Evolutionary conservation across 2,888 invertebrate species (phyloP), one percentile per base, ranked within the genome.

Genomic region (Nemurella pictetii): DNA sequence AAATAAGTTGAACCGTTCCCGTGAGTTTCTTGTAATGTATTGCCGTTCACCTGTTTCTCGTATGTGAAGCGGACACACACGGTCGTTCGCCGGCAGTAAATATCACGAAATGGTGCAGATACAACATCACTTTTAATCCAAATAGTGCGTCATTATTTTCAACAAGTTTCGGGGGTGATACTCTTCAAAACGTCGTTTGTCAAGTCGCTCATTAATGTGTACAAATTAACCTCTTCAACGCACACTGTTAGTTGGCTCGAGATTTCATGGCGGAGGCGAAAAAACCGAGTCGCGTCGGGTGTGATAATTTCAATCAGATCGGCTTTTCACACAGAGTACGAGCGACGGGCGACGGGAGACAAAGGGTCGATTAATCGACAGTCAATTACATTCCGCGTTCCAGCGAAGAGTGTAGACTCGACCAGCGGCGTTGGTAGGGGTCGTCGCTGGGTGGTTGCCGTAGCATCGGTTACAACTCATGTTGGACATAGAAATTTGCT

Each of bases 151-250:
- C 82, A 82, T 82, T 82, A 72, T 72, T 27, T 81, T 82, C 82
- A 82, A 82, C 82, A 82, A 72, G 25, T 55, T 72, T 28, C 20
- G 26, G 55, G 26, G n/a, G 30, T n/a, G 27, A 27, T 26, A 26
- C 27, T 75, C 55, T 82, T 28, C 26, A 82, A 55, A 28, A 72
- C 4, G 82, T 72, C 27, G 82, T 82, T 82, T 82, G 82, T 82
- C 82, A 82, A 72, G 72, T 72, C 55, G n/a, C 82, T 82, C 82
- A 72, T 82, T 82, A 82, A 55, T 27, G 28, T 80, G 36, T 82
- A 82, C 82, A 82, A 82, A 82, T 82, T 82, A 82, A 82, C 82
- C 82, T 55, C 82, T 55, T 78, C 30, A 27, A 78, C 78, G n/a
- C 78, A 15, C 36, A 20, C 20, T 12, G 55, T 55, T 55, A 55